Evolutionary conservation across 2,113 vertebrate species (phyloP).

Genomic region (Siphamia tubifer): DNA sequence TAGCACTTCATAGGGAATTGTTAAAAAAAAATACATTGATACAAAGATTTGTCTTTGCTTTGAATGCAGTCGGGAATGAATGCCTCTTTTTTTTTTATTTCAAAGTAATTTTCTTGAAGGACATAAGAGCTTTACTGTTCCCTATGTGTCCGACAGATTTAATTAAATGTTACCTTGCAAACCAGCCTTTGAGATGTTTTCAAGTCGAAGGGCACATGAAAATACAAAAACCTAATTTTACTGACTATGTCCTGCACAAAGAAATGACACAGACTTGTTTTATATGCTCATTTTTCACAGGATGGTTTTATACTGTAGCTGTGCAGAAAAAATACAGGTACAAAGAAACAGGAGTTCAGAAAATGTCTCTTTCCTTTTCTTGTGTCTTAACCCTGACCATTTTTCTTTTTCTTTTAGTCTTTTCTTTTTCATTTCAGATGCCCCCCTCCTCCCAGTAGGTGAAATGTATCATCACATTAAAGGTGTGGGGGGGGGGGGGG

Average conservation of each 20-base stretch:
- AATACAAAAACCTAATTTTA: not conserved
- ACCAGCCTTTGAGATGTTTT: not conserved
- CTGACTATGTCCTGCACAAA: not conserved
- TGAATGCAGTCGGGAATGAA: not conserved
- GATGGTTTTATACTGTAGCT: not conserved
- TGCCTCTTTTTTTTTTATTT: not conserved
- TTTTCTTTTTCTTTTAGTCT: too few relatives aligned
- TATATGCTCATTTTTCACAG: not conserved
- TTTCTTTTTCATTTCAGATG: too few relatives aligned
- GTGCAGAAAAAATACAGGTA: too few relatives aligned
- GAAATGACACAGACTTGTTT: not conserved
- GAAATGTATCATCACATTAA: too few relatives aligned
- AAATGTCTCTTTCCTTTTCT: too few relatives aligned
- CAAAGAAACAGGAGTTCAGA: too few relatives aligned
- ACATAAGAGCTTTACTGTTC: not conserved
- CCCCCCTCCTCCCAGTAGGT: too few relatives aligned
- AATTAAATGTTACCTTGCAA: conserved; percentile 28
- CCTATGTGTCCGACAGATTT: not conserved
- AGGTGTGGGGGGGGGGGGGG: too few relatives aligned
- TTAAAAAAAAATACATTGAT: conserved; percentile 23
- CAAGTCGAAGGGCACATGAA: not conserved
- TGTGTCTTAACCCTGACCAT: too few relatives aligned
- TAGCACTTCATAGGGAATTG: conserved; percentile 1
- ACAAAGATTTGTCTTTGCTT: conserved; percentile 6
- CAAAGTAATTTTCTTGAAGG: not conserved